A percentile compares a stretch with the other conserved stretches of the same genome.
These are phyloP conservation scores for Syngnathoides biaculeatus DNA, from an alignment of 2,113 vertebrate genomes.

Conservation along the genomic window DNA sequence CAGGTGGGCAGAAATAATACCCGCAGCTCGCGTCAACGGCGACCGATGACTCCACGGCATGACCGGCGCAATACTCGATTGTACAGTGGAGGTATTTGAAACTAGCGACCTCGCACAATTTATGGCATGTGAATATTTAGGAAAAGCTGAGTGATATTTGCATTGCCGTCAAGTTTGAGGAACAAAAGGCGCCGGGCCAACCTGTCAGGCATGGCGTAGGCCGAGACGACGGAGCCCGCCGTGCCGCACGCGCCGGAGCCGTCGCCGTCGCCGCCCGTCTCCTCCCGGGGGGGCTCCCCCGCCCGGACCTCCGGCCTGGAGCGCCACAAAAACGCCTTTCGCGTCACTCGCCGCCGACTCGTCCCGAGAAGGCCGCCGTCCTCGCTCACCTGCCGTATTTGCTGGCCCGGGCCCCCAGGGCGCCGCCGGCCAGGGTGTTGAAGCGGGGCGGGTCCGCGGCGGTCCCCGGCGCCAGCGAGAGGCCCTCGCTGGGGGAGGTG, in stretches of 20 bases:
- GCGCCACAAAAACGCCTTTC: too few species aligned
- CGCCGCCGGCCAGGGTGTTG: constrained; percentile 87
- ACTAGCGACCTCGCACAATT: too few species aligned
- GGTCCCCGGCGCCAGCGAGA: constrained; percentile 85
- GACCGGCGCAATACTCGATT: too few species aligned
- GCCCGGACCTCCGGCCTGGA: constrained; percentile 89
- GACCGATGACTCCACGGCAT: too few species aligned
- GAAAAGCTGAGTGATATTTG: background rate
- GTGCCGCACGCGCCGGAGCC: constrained; percentile 92
- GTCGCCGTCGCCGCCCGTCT: constrained; percentile 90
- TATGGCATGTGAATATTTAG: too few species aligned
- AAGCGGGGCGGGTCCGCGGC: constrained; percentile 90
- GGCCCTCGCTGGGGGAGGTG: constrained; percentile 84
- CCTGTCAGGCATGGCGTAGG: constrained; percentile 97
- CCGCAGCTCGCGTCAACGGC: too few species aligned
- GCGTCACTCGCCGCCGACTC: too few species aligned
- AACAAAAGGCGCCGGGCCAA: constrained; percentile 58
- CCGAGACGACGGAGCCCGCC: constrained; percentile 98
- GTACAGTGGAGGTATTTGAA: too few species aligned
- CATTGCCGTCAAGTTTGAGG: background rate
- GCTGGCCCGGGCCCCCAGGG: constrained; percentile 81
- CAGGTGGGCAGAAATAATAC: too few species aligned
- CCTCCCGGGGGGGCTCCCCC: constrained; percentile 87
- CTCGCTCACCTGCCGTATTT: constrained; percentile 90
- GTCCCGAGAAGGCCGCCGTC: background rate